phyloP scores from a whole-genome alignment of 2,797 vertebrate species.

The Pangasius sanitwongsei region DNA sequence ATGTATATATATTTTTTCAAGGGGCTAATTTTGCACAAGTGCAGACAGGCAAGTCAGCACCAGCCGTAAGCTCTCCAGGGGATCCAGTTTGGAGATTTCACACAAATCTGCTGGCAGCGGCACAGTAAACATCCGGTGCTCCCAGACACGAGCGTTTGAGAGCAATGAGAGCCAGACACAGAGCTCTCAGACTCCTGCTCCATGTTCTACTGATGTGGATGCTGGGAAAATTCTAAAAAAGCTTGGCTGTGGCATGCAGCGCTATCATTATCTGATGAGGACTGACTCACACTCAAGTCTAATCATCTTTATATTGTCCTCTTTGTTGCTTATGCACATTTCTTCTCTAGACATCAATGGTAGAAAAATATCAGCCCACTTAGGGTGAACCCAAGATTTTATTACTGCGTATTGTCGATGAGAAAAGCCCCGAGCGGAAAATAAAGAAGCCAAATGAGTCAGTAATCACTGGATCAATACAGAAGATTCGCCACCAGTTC shows the following conservation, averaged over 20 bases:
- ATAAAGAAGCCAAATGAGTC: constrained; percentile 1
- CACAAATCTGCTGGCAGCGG: constrained; percentile 37
- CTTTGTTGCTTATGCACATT: background rate
- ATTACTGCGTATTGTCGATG: background rate
- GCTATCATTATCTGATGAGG: constrained; percentile 27
- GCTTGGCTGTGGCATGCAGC: constrained; percentile 14
- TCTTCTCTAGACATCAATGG: background rate
- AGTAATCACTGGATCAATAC: constrained; percentile 12
- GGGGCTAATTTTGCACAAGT: constrained; percentile 1
- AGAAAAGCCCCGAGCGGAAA: background rate
- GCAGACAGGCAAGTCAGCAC: constrained; percentile 32
- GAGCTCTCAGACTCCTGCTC: constrained; percentile 22
- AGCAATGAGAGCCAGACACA: constrained; percentile 16
- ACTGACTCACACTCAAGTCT: constrained; percentile 35
- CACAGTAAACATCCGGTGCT: constrained; percentile 55
- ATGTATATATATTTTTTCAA: constrained; percentile 14
- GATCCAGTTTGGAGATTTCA: constrained; percentile 42
- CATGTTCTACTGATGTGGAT: constrained; percentile 21
- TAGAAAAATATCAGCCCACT: constrained; percentile 3
- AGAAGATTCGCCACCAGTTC: constrained; percentile 2
- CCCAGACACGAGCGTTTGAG: constrained; percentile 31
- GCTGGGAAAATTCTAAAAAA: constrained; percentile 35
- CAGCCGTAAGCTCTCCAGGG: constrained; percentile 20
- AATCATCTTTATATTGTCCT: constrained; percentile 20
- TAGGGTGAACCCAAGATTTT: background rate